Conservation (phyloP, 2,888 invertebrate genomes). For the Erebia epiphron region DNA sequence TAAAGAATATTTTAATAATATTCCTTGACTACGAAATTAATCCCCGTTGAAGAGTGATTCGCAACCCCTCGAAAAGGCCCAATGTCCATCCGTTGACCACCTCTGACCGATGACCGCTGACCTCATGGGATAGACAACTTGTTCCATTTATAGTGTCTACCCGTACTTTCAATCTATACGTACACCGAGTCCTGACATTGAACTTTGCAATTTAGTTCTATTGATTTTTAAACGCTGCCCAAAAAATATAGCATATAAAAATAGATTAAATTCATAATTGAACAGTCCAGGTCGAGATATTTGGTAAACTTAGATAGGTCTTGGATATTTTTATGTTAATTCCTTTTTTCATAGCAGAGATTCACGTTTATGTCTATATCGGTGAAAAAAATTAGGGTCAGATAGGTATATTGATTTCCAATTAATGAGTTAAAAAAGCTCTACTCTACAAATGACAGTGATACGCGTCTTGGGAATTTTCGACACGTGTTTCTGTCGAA, state of each 20-base stretch:
- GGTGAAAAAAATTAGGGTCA: too few species aligned
- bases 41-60: conserved; percentile 49
- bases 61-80: conserved; percentile 62
- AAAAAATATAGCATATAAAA: background rate
- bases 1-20: conserved; percentile 3
- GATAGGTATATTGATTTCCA: background rate
- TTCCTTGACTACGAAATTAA: conserved; percentile 56
- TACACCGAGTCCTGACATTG: conserved; percentile 47
- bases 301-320: too few species aligned
- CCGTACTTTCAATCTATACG: background rate
- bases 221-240: conserved; percentile 15
- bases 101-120: conserved; percentile 71
- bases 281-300: too few species aligned
- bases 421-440: too few species aligned
- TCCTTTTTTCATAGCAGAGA: too few species aligned
- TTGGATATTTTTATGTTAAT: too few species aligned
- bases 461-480: background rate
- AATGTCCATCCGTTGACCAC: conserved; percentile 70
- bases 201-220: conserved; percentile 51
- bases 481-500: background rate
- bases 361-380: too few species aligned
- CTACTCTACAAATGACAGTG: background rate
- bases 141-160: conserved; percentile 37
- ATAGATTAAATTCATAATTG: background rate
- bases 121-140: conserved; percentile 70